Evolutionary conservation across 2,797 vertebrate genomes (phyloP).

Genomic region (Zalophus californianus): DNA sequence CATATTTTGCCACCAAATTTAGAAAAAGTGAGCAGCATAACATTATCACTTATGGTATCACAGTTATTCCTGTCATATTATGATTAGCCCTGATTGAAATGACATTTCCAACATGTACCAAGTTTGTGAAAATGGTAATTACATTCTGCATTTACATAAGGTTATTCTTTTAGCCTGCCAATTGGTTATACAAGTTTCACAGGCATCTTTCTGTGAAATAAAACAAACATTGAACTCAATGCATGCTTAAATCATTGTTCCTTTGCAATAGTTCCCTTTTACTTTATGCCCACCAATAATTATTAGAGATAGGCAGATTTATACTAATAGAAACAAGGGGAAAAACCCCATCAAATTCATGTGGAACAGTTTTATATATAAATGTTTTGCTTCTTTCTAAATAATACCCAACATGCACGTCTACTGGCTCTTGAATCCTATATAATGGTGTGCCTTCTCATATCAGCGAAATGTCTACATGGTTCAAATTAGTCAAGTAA

Average conservation of each 20-base stretch:
- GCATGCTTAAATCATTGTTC: slow-evolving; percentile 30
- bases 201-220: slow-evolving; percentile 55
- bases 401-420: slow-evolving; percentile 33
- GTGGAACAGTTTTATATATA: neutral
- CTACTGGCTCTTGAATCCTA: neutral
- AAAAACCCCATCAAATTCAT: slow-evolving; percentile 37
- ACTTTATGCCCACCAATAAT: slow-evolving; percentile 42
- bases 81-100: slow-evolving; percentile 78
- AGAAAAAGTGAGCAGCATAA: slow-evolving; percentile 84
- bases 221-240: slow-evolving; percentile 52
- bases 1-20: slow-evolving; percentile 82
- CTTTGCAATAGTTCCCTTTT: slow-evolving; percentile 1
- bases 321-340: slow-evolving; percentile 56
- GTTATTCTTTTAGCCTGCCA: slow-evolving; percentile 60
- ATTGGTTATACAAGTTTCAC: slow-evolving; percentile 60
- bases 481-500: neutral
- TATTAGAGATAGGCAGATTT: neutral
- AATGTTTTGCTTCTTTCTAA: slow-evolving; percentile 56
- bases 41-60: slow-evolving; percentile 81
- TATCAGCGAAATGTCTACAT: neutral
- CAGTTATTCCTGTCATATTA: slow-evolving; percentile 80
- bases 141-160: slow-evolving; percentile 72
- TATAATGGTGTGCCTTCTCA: neutral
- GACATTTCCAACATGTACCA: slow-evolving; percentile 74
- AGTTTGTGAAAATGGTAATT: slow-evolving; percentile 76